Evolutionary conservation across 1,140 invertebrate species (phyloP).

Genomic region (Magallana angulata): DNA sequence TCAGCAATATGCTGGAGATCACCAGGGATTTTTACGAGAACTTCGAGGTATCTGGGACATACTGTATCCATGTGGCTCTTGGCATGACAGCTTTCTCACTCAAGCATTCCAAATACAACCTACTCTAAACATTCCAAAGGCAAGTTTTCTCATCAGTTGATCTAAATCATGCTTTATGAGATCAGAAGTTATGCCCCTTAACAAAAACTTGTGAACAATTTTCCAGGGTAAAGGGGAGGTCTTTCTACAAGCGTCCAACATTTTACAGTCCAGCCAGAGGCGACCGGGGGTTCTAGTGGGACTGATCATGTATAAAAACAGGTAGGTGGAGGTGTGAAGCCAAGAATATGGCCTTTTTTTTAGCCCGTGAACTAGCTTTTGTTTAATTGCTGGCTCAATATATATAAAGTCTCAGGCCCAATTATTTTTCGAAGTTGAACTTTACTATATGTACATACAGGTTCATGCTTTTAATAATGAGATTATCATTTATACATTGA

Average conservation of each 20-base stretch:
- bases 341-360: too few species aligned
- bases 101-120: conserved; percentile 73
- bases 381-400: too few species aligned
- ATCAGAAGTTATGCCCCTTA: neutral
- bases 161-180: neutral
- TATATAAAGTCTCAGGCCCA: too few species aligned
- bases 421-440: too few species aligned
- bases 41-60: conserved; percentile 69
- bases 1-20: conserved; percentile 55
- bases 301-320: conserved; percentile 66
- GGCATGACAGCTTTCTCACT: conserved; percentile 63
- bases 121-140: conserved; percentile 67
- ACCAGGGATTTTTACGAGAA: conserved; percentile 63
- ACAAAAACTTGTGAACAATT: neutral
- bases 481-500: neutral
- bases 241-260: conserved; percentile 70
- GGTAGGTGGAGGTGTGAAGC: conserved; percentile 40
- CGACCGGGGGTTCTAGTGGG: conserved; percentile 65
- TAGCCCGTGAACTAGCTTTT: too few species aligned
- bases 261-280: conserved; percentile 63
- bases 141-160: conserved; percentile 36
- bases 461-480: neutral
- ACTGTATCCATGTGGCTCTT: conserved; percentile 58
- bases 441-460: too few species aligned
- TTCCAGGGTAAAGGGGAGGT: conserved; percentile 51